Conservation (phyloP, 1,140 invertebrate species). For the Himalopsyche phryganea region DNA sequence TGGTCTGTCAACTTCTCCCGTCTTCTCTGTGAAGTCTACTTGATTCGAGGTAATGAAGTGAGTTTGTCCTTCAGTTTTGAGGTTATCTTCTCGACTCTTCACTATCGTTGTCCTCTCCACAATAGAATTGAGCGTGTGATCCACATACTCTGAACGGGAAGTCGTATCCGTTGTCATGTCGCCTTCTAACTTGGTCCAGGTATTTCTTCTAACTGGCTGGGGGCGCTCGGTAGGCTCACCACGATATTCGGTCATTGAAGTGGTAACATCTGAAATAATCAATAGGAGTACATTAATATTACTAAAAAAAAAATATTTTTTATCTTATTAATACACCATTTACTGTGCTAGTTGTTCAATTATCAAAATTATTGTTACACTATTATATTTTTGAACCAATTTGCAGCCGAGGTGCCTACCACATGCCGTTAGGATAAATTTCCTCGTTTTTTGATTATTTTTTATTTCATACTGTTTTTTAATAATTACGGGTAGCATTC, state of each 20-base stretch:
- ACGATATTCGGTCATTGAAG: slow-evolving; percentile 63
- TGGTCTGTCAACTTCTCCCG: slow-evolving; percentile 50
- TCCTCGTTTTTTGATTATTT: too few species aligned
- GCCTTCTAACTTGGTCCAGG: slow-evolving; percentile 75
- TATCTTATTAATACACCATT: too few species aligned
- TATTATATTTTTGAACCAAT: too few species aligned
- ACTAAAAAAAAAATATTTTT: too few species aligned
- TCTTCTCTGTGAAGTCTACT: slow-evolving; percentile 59
- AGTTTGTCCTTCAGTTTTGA: slow-evolving; percentile 63
- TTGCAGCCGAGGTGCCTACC: too few species aligned
- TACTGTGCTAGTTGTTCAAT: too few species aligned
- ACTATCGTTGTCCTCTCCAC: slow-evolving; percentile 58
- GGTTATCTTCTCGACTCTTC: slow-evolving; percentile 60
- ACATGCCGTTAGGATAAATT: too few species aligned
- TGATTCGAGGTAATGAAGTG: slow-evolving; percentile 60
- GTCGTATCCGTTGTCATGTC: slow-evolving; percentile 68
- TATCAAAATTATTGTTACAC: too few species aligned
- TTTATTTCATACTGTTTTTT: too few species aligned
- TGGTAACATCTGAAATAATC: slow-evolving; percentile 59
- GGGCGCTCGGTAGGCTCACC: slow-evolving; percentile 62
- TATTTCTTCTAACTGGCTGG: slow-evolving; percentile 70
- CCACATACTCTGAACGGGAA: slow-evolving; percentile 61
- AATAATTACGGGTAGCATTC: too few species aligned
- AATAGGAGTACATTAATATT: too few species aligned
- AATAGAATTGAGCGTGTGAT: slow-evolving; percentile 53